Evolutionary conservation across 2,113 vertebrate genomes (phyloP).

Genomic region (Ciconia boyciana): DNA sequence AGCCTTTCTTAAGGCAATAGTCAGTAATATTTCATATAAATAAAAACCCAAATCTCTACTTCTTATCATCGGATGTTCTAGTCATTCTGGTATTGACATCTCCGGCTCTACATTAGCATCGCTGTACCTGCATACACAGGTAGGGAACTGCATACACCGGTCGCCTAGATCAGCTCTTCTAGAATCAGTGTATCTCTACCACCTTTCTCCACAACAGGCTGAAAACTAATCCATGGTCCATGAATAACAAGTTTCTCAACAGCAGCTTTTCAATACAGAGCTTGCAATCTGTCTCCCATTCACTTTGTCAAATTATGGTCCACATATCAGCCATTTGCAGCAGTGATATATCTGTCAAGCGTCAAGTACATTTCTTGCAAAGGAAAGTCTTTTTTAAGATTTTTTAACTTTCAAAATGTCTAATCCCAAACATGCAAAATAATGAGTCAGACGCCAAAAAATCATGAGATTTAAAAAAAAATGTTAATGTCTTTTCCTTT

Average conservation of each 20-base stretch:
- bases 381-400: constrained; percentile 29
- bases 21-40: not conserved
- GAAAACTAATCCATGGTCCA: not conserved
- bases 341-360: constrained; percentile 48
- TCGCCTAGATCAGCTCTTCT: not conserved
- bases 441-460: constrained; percentile 39
- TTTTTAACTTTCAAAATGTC: constrained; percentile 43
- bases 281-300: constrained; percentile 49
- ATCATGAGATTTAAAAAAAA: not conserved
- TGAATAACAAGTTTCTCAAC: constrained; percentile 38
- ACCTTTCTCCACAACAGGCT: not conserved
- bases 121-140: not conserved
- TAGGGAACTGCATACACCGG: not conserved
- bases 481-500: constrained; percentile 1
- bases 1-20: not conserved
- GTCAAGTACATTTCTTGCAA: constrained; percentile 40
- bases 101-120: not conserved
- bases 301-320: constrained; percentile 51
- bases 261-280: constrained; percentile 41
- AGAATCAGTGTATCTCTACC: not conserved
- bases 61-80: not conserved
- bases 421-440: constrained; percentile 50
- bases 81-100: not conserved
- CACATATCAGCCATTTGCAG: constrained; percentile 37
- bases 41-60: not conserved